phyloP scores from a whole-genome alignment of 2,797 vertebrate species.

The Acanthis flammea region DNA sequence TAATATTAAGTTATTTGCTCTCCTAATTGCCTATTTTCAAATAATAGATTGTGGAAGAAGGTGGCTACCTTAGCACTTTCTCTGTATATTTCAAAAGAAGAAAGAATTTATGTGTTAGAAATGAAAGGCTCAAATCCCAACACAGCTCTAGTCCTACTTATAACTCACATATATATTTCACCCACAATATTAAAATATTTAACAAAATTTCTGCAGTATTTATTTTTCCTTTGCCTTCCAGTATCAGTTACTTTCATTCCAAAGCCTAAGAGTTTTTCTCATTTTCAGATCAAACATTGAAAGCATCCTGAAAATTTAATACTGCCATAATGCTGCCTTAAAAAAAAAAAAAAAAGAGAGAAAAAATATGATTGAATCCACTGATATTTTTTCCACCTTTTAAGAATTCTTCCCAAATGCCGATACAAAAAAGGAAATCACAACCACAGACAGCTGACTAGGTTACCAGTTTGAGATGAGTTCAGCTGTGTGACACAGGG shows the following conservation, averaged over 20 bases:
- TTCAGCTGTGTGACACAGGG: neutral
- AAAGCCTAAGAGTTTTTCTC: neutral
- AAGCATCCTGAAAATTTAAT: constrained; percentile 1
- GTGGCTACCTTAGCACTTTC: neutral
- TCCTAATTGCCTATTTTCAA: constrained; percentile 37
- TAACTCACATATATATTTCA: neutral
- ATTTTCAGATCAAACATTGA: neutral
- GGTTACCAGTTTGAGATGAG: neutral
- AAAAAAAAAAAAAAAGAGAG: neutral
- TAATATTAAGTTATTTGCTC: constrained; percentile 49
- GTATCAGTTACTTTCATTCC: neutral
- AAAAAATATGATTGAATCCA: neutral
- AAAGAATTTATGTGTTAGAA: neutral
- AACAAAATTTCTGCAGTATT: neutral
- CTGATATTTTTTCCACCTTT: neutral
- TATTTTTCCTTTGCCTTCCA: neutral
- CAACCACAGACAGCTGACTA: neutral
- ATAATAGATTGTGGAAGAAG: neutral
- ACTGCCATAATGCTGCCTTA: neutral
- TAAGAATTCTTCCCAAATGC: neutral
- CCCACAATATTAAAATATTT: neutral
- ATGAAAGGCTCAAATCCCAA: neutral
- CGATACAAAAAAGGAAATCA: neutral
- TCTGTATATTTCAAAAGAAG: neutral
- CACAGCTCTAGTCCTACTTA: neutral